Base-by-base conservation (phyloP, 1,140 invertebrate species). In the Pemphigus obesinymphae region DNA sequence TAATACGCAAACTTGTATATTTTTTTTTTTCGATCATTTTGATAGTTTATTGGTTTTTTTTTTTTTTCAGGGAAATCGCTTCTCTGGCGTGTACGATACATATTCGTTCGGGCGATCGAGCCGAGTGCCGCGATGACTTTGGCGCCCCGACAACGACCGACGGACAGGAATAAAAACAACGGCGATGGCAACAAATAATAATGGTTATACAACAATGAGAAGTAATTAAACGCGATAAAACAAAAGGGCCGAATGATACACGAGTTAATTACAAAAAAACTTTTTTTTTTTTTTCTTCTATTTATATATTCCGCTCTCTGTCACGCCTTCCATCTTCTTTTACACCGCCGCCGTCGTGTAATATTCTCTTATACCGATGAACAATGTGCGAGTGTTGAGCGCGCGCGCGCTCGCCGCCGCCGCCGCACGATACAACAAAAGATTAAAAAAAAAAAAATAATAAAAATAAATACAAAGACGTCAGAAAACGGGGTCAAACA, bases 151-250 rank as follows among this genome's bases (percentile, higher is more conserved):
- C 23, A 23, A 72, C 68, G 63, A 40, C 23, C 23, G 40, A 72
- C 68, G 63, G 10, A 40, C n/a, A 29, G 40, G 10, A n/a, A 23
- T 3, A 48, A 45, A 2, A 73, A 34, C n/a, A 70, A 70, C 72
- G 26, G 31, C 31, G 20, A n/a, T 17, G 4, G 11, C 8, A 31
- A 75, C 53, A 63, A 63, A 80, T 31, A 63, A 78, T 20, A 45
- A 80, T 61, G 31, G n/a, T 63, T 31, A n/a, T n/a, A 43, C 37
- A 45, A 80, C 76, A 80, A 80, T 61, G 76, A 63, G 55, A 80
- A 80, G 55, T 80, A 80, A 80, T 80, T 80, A 80, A 80, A 80
- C 55, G 76, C 37, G 37, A 80, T 80, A 80, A 80, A 43, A 80
- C 76, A 80, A 80, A 80, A 80, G 76, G 76, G 43, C 55, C 55